A percentile compares a stretch with the other conserved stretches of the same genome.
Evolutionary conservation across 2,113 vertebrate species (phyloP).

Genomic region (Paradoxurus hermaphroditus): DNA sequence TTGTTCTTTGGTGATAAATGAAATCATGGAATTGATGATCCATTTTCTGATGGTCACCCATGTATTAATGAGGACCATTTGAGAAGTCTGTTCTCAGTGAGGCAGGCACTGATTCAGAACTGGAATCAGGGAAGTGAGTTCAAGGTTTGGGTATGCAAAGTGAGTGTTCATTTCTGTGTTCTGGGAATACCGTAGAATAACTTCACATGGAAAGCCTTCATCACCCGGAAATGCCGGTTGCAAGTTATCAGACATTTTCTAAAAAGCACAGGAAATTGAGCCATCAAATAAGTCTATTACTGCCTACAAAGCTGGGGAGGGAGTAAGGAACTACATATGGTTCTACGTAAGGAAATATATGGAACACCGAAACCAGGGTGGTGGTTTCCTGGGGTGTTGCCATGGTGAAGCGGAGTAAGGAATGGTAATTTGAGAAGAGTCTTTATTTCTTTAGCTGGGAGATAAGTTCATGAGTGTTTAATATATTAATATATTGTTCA

Average conservation of each 20-base stretch:
- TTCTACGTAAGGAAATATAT: neutral
- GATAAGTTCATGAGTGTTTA: neutral
- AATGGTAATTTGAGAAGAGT: neutral
- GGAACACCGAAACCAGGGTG: neutral
- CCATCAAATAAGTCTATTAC: neutral
- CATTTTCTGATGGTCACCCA: neutral
- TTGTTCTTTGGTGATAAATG: neutral
- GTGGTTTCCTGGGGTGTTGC: neutral
- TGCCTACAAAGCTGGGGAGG: neutral
- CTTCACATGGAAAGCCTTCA: neutral
- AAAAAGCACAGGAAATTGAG: neutral
- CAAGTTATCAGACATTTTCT: neutral
- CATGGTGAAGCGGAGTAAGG: neutral
- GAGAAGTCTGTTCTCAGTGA: neutral
- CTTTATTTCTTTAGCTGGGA: neutral
- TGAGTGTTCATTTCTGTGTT: neutral
- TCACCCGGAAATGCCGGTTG: neutral
- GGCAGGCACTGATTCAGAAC: neutral
- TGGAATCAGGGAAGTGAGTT: neutral
- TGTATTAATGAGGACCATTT: neutral
- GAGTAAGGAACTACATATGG: no score
- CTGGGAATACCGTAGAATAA: neutral
- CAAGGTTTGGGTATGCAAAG: neutral
- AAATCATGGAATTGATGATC: neutral
- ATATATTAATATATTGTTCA: neutral